Evolutionary conservation across 2,888 invertebrate species (phyloP).

Genomic region (Drosophila mettleri): DNA sequence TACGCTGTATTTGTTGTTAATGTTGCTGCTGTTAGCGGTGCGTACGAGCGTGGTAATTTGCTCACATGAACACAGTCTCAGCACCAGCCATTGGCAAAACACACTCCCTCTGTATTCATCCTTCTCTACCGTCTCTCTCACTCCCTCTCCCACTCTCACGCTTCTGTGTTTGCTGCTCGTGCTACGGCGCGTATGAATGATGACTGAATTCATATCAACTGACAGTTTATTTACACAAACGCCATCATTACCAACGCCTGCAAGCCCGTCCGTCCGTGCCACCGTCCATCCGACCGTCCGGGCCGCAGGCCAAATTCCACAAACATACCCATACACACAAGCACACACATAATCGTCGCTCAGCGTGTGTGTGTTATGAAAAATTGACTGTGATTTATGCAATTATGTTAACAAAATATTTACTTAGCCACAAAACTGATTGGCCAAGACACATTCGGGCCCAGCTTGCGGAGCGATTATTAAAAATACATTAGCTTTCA

Average conservation of each 20-base stretch:
- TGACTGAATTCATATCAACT: conserved; percentile 76
- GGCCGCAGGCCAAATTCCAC: conserved; percentile 18
- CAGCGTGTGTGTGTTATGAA: conserved; percentile 61
- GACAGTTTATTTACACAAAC: conserved; percentile 79
- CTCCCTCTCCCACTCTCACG: background rate
- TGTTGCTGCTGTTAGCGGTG: conserved; percentile 50
- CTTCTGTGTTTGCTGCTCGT: conserved; percentile 8
- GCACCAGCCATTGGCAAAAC: conserved; percentile 25
- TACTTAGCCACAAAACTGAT: conserved; percentile 72
- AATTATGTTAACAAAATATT: conserved; percentile 79
- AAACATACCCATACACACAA: conserved; percentile 9
- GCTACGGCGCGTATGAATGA: conserved; percentile 63
- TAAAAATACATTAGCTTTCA: conserved; percentile 44
- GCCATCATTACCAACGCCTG: conserved; percentile 68
- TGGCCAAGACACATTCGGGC: conserved; percentile 56
- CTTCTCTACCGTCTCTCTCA: background rate
- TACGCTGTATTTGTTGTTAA: background rate
- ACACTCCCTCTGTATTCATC: background rate
- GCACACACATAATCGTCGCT: conserved; percentile 57
- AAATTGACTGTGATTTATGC: conserved; percentile 78
- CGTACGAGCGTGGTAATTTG: conserved; percentile 75
- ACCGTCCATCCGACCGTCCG: conserved; percentile 13
- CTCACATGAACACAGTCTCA: conserved; percentile 55
- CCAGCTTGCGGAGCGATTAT: conserved; percentile 37
- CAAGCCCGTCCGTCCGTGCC: conserved; percentile 13